Evolutionary conservation across 2,797 vertebrate species (phyloP).

Genomic region (Streptopelia turtur): DNA sequence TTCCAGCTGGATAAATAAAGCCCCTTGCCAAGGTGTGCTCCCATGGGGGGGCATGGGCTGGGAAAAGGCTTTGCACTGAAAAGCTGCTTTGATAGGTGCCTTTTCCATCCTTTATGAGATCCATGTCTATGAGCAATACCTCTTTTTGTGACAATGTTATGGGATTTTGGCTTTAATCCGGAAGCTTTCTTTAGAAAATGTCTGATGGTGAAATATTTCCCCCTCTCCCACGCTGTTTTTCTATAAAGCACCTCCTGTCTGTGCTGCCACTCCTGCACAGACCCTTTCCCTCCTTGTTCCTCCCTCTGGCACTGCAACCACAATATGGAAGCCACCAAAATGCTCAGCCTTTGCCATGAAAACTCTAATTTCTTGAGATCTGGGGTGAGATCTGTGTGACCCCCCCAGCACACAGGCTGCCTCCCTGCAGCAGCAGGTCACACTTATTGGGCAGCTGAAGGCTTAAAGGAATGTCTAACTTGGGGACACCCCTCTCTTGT

Average conservation of each 20-base stretch:
- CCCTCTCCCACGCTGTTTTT: neutral
- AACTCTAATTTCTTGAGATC: neutral
- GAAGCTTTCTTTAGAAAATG: neutral
- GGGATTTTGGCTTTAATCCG: neutral
- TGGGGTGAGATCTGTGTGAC: neutral
- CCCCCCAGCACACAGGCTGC: neutral
- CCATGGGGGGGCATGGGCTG: neutral
- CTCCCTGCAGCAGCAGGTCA: neutral
- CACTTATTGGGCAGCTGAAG: neutral
- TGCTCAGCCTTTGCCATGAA: neutral
- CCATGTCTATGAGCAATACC: neutral
- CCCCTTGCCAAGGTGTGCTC: neutral
- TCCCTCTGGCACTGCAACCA: rapidly evolving
- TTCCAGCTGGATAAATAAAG: neutral
- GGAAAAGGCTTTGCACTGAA: neutral
- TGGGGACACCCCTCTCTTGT: neutral
- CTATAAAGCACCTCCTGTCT: neutral
- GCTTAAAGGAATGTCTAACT: neutral
- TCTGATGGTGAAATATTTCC: neutral
- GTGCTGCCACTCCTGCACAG: neutral
- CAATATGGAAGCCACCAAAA: neutral
- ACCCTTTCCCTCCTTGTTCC: neutral
- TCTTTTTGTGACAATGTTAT: neutral
- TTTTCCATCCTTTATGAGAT: neutral
- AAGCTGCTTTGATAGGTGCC: neutral